Evolutionary conservation across 2,888 invertebrate species (phyloP).

Genomic region (Linhomoeus sp.): DNA sequence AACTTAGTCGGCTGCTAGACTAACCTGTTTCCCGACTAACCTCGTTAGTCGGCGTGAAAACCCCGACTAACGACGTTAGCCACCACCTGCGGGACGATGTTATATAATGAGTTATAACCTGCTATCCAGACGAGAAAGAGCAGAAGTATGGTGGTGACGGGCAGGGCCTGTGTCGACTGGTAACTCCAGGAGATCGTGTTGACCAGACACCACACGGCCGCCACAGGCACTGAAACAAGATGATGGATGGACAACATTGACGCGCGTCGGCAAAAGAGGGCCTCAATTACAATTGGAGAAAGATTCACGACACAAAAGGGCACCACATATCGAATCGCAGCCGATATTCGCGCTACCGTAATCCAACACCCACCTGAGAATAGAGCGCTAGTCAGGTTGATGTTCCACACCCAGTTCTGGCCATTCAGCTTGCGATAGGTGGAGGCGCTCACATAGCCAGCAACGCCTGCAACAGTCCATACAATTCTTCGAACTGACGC

Average conservation of each 20-base stretch:
- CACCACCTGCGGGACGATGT: too few species aligned
- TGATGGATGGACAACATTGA: too few species aligned
- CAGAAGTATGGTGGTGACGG: constrained; percentile 33
- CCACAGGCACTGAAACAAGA: constrained; percentile 31
- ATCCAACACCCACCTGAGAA: constrained; percentile 28
- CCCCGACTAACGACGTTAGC: too few species aligned
- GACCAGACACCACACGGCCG: constrained; percentile 34
- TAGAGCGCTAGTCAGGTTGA: constrained; percentile 34
- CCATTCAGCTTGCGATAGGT: constrained; percentile 34
- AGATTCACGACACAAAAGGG: too few species aligned
- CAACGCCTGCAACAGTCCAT: constrained; percentile 30
- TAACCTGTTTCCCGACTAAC: too few species aligned
- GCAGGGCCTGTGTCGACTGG: constrained; percentile 36
- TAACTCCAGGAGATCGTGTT: constrained; percentile 37
- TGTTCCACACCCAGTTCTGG: constrained; percentile 35
- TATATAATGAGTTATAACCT: too few species aligned
- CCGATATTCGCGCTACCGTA: not conserved
- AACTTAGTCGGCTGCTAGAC: too few species aligned
- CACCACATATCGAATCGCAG: too few species aligned
- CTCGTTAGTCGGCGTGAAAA: too few species aligned
- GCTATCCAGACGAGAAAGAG: constrained; percentile 34
- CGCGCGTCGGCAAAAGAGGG: too few species aligned
- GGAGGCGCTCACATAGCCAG: constrained; percentile 34
- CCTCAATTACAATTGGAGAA: too few species aligned
- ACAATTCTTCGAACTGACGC: too few species aligned